phyloP scores from a whole-genome alignment of 2,113 vertebrate genomes.

The Tachysurus vachellii region DNA sequence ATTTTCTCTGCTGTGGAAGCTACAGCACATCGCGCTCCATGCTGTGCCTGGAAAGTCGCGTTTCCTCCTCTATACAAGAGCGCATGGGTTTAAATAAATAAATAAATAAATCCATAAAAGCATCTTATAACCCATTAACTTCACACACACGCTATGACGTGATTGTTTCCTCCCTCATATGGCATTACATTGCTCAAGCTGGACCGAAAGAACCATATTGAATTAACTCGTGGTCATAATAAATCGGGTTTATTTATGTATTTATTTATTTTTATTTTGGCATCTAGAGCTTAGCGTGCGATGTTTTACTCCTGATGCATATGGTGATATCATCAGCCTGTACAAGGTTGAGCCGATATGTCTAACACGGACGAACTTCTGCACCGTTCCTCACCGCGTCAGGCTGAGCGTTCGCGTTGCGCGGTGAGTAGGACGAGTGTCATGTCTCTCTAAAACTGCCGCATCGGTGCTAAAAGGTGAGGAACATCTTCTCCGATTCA shows the following conservation, averaged over 20 bases:
- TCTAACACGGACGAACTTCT: not conserved
- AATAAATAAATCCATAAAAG: not conserved
- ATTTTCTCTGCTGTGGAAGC: not conserved
- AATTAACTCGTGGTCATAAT: not conserved
- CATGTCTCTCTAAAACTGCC: constrained; percentile 4
- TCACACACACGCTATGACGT: not conserved
- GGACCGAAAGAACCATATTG: not conserved
- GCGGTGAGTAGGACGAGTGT: not conserved
- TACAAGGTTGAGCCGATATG: not conserved
- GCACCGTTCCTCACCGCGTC: not conserved
- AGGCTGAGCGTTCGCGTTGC: not conserved
- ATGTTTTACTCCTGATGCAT: not conserved
- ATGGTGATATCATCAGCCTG: not conserved
- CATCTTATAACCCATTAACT: not conserved
- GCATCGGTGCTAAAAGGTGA: constrained; percentile 13
- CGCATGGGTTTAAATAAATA: not conserved
- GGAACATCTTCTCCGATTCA: not conserved
- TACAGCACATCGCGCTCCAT: not conserved
- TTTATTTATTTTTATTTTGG: not conserved
- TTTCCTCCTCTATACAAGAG: not conserved
- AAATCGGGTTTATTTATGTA: not conserved
- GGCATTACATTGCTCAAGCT: not conserved
- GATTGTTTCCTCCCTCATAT: not conserved
- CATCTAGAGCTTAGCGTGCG: not conserved
- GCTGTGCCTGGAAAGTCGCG: not conserved